A percentile compares a stretch with the other conserved stretches of the same genome.
phyloP scores from a whole-genome alignment of 2,113 vertebrate genomes.

The Halichoeres trimaculatus region DNA sequence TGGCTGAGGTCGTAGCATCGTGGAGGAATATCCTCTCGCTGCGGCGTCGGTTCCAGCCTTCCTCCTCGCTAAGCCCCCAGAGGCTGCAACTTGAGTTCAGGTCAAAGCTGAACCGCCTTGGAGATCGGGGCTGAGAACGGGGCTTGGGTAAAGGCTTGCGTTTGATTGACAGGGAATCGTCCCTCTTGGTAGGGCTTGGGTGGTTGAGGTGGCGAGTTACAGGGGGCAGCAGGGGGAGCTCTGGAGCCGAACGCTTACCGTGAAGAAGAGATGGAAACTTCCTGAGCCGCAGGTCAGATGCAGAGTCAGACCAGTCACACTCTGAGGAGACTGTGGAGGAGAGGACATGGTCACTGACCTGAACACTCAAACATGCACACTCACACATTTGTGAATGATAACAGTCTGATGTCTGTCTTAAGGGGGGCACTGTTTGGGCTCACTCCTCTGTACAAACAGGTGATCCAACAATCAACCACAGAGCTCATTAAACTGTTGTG shows the following conservation, averaged over 20 bases:
- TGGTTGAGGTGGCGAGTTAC: slow-evolving; percentile 65
- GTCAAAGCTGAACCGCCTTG: slow-evolving; percentile 88
- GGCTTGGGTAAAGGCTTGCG: slow-evolving; percentile 86
- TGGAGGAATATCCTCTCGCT: slow-evolving; percentile 98
- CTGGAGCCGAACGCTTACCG: slow-evolving; percentile 88
- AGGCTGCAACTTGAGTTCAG: slow-evolving; percentile 73
- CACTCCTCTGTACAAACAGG: no score
- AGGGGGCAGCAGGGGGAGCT: slow-evolving; percentile 77
- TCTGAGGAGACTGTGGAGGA: slow-evolving; percentile 87
- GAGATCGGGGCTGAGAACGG: slow-evolving; percentile 84
- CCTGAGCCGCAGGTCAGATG: slow-evolving; percentile 89
- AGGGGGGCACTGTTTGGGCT: no score
- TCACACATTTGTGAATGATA: no score
- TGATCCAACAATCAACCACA: no score
- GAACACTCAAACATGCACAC: background rate
- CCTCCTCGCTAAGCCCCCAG: slow-evolving; percentile 88
- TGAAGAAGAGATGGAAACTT: slow-evolving; percentile 89
- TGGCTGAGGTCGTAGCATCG: slow-evolving; percentile 84
- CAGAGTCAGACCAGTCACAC: slow-evolving; percentile 94
- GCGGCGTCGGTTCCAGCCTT: slow-evolving; percentile 91
- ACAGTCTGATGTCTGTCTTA: no score
- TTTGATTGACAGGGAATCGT: slow-evolving; percentile 85
- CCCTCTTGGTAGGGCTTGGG: slow-evolving; percentile 83
- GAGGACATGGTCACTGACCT: slow-evolving; percentile 11
- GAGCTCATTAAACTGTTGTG: background rate